Evolutionary conservation across 2,113 vertebrate species (phyloP).

Genomic region (Leucopsar rothschildi): DNA sequence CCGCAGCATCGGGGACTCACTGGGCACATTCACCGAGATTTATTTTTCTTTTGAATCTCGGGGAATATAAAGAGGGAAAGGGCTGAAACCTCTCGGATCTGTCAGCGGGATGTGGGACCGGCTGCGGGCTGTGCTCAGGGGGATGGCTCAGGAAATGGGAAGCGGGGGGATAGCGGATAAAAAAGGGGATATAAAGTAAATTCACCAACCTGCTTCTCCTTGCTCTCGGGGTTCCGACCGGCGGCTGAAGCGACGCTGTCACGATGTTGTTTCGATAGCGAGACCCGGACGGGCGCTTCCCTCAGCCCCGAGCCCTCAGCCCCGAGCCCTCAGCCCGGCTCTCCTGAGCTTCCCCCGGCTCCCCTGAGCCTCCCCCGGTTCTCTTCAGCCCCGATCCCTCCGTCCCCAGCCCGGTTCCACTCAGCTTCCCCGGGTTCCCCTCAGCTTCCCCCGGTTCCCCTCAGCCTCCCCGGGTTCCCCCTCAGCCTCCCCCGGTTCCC

Average conservation of each 20-base stretch:
- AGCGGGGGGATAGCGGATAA: fast-evolving
- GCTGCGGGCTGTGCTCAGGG: background rate
- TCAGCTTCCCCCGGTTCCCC: background rate
- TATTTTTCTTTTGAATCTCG: background rate
- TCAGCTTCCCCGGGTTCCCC: too few relatives aligned
- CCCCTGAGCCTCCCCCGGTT: background rate
- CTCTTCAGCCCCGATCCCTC: background rate
- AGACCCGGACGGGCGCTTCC: background rate
- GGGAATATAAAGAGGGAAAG: fast-evolving
- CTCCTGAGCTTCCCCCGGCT: background rate
- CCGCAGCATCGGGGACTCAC: background rate
- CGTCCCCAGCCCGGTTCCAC: background rate
- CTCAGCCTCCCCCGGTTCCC: too few relatives aligned
- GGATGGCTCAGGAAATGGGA: background rate
- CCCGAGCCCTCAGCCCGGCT: background rate
- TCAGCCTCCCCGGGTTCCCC: background rate
- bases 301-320: background rate
- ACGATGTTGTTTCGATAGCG: background rate
- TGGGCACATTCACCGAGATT: background rate
- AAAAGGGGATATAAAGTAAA: background rate
- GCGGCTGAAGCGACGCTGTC: background rate
- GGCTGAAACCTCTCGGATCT: background rate
- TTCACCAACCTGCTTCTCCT: background rate
- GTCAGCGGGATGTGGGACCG: background rate
- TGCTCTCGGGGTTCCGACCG: background rate